These are phyloP conservation scores for Drosophila kepulauana DNA, from an alignment of 1,140 invertebrate genomes.

Conservation along the genomic window DNA sequence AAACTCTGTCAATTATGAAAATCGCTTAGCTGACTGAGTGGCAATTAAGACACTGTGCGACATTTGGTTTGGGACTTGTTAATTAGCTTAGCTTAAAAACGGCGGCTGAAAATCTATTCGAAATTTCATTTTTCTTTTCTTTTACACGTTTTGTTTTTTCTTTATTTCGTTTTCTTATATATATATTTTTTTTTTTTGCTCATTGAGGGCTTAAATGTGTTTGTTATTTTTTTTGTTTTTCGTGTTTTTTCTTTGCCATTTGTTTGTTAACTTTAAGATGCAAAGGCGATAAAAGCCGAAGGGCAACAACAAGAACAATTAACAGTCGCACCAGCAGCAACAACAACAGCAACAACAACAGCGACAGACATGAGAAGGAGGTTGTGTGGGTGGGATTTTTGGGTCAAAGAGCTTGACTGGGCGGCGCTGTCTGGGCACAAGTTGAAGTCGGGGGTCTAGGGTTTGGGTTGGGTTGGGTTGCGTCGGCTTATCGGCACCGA, in stretches of 20 bases:
- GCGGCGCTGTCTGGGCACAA: no score
- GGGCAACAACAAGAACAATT: constrained; percentile 66
- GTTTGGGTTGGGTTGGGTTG: constrained; percentile 6
- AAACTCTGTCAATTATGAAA: background rate
- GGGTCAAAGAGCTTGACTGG: constrained; percentile 23
- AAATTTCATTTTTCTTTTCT: constrained; percentile 29
- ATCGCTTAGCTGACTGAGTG: background rate
- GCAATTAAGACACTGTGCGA: constrained; percentile 23
- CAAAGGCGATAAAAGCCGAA: constrained; percentile 64
- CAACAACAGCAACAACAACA: constrained; percentile 19
- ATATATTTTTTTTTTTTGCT: background rate
- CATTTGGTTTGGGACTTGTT: constrained; percentile 36
- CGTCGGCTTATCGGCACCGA: constrained; percentile 69
- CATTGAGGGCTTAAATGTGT: constrained; percentile 18
- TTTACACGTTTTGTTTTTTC: constrained; percentile 2
- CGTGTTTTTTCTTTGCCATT: constrained; percentile 50
- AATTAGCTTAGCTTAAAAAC: constrained; percentile 66
- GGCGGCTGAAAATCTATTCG: constrained; percentile 52
- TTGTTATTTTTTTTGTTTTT: constrained; percentile 4
- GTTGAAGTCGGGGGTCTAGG: background rate
- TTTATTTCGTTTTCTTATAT: no score
- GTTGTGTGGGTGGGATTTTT: constrained; percentile 29
- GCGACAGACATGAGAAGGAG: background rate
- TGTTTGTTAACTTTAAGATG: constrained; percentile 74
- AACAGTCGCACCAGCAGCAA: constrained; percentile 52